Percentiles rank a stretch among this genome's conserved stretches.
Conservation (phyloP, 2,888 invertebrate species). For the Palloptera scutellata region DNA sequence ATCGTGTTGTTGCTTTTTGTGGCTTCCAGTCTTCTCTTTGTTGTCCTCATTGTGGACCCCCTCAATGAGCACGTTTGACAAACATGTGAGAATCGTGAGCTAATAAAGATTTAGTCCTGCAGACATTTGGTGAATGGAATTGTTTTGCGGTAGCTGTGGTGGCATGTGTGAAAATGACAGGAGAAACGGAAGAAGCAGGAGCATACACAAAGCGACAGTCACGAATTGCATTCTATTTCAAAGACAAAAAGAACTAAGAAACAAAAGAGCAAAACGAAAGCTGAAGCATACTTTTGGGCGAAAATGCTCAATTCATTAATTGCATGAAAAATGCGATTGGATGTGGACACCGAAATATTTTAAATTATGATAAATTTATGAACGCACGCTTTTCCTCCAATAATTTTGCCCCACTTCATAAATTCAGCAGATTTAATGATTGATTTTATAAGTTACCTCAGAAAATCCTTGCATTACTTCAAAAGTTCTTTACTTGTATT, state of each 20-base stretch:
- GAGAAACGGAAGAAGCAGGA: background rate
- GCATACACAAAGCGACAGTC: background rate
- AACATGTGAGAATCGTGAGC: conserved; percentile 12
- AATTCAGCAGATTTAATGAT: no score
- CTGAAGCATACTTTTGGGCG: no score
- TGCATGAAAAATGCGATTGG: no score
- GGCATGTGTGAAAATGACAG: background rate
- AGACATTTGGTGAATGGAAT: background rate
- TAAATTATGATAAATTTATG: no score
- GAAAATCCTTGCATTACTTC: no score
- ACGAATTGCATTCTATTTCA: background rate
- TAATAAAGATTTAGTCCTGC: conserved; percentile 9
- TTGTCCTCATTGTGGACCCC: background rate
- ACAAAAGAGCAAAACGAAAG: no score
- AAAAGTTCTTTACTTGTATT: no score
- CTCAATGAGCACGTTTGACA: background rate
- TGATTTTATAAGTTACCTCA: no score
- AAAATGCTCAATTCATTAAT: no score
- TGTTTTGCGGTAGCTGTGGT: background rate
- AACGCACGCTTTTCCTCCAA: no score
- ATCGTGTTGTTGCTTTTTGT: background rate
- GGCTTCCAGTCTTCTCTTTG: background rate
- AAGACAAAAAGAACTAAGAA: background rate
- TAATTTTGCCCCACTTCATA: no score
- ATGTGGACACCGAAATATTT: no score